These are phyloP conservation scores for Luffia ferchaultella DNA, from an alignment of 2,888 invertebrate species.

Conservation along the genomic window DNA sequence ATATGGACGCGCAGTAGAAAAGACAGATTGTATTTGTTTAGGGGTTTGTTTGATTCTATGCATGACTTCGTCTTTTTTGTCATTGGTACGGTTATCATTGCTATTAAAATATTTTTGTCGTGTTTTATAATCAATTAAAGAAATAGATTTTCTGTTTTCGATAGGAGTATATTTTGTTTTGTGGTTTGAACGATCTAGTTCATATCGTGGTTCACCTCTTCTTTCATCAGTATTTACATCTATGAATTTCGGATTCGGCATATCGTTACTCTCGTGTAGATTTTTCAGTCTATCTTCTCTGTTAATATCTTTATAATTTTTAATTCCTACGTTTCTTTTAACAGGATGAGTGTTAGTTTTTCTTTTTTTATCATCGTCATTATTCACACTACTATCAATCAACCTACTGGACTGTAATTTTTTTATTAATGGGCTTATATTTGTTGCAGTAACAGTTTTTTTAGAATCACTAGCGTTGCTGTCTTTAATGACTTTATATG, in stretches of 20 bases:
- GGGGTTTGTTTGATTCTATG: slow-evolving; percentile 10
- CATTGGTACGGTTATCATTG: slow-evolving; percentile 16
- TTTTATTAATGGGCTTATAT: slow-evolving; percentile 49
- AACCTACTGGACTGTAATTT: slow-evolving; percentile 47
- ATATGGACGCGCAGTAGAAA: slow-evolving; percentile 19
- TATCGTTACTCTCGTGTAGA: slow-evolving; percentile 15
- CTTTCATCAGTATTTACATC: slow-evolving; percentile 40
- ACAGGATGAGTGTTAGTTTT: slow-evolving; percentile 30
- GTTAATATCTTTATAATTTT: slow-evolving; percentile 43
- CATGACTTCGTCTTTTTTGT: not conserved
- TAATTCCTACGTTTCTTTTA: slow-evolving; percentile 27
- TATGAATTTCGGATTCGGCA: slow-evolving; percentile 26
- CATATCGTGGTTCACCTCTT: slow-evolving; percentile 52
- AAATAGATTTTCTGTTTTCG: slow-evolving; percentile 36
- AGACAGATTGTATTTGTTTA: slow-evolving; percentile 2
- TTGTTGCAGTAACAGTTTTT: slow-evolving; percentile 42
- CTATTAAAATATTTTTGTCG: slow-evolving; percentile 12
- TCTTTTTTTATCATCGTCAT: slow-evolving; percentile 15
- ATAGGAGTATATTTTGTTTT: slow-evolving; percentile 39
- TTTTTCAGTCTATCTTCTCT: slow-evolving; percentile 35
- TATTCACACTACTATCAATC: slow-evolving; percentile 22
- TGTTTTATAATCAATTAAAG: slow-evolving; percentile 33
- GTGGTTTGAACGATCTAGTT: slow-evolving; percentile 39
- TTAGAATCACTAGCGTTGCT: slow-evolving; percentile 39
- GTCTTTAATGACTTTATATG: slow-evolving; percentile 55